phyloP scores from a whole-genome alignment of 2,888 invertebrate species.

The Hirudinaria manillensis region DNA sequence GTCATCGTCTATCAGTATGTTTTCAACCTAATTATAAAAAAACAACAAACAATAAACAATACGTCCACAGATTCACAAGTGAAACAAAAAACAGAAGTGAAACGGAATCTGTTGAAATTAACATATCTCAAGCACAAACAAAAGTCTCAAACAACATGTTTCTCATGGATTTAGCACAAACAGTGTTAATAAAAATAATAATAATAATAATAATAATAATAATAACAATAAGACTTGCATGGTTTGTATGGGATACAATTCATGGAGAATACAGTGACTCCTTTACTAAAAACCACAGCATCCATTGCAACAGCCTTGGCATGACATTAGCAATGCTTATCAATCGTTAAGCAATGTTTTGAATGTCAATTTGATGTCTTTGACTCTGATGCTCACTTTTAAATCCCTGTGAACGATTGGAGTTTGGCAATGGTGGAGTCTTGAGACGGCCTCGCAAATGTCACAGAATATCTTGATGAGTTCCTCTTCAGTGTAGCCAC shows the following conservation, averaged over 20 bases:
- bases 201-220: too few species aligned
- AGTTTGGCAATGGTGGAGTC: slow-evolving; percentile 83
- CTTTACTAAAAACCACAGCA: too few species aligned
- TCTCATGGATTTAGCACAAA: too few species aligned
- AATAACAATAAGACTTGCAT: too few species aligned
- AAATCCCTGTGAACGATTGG: slow-evolving; percentile 86
- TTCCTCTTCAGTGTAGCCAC: slow-evolving; percentile 56
- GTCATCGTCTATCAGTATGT: slow-evolving; percentile 72
- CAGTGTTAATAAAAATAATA: too few species aligned
- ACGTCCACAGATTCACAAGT: not conserved
- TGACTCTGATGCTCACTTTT: slow-evolving; percentile 60
- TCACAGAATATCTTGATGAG: slow-evolving; percentile 83
- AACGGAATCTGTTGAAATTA: not conserved
- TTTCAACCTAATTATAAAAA: slow-evolving; percentile 66
- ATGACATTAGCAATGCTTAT: not conserved
- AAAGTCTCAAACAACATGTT: too few species aligned
- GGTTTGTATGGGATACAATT: too few species aligned
- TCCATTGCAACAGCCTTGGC: not conserved
- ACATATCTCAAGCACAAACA: too few species aligned
- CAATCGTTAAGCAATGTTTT: too few species aligned
- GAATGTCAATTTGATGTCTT: not conserved
- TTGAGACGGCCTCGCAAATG: slow-evolving; percentile 80
- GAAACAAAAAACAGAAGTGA: not conserved
- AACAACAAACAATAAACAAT: not conserved
- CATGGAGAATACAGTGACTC: too few species aligned